Evolutionary conservation across 2,113 vertebrate genomes (phyloP), one percentile per base, ranked within the genome.

Genomic region (Cyrtonyx montezumae): DNA sequence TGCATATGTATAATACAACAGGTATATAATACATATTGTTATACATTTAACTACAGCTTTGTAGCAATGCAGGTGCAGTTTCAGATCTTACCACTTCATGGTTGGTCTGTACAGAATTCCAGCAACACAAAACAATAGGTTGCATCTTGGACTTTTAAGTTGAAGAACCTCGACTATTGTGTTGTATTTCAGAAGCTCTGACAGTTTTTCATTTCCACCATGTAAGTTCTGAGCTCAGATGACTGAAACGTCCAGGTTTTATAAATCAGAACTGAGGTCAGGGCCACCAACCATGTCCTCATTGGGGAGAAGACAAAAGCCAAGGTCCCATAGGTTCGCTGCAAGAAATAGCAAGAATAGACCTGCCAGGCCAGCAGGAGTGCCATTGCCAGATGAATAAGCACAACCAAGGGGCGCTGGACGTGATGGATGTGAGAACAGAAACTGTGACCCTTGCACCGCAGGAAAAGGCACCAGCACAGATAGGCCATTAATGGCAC

Each of bases 291-390:
- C 99, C 99, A 99, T 0, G 97, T 98, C 95, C 98, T 98, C 94
- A 99, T 97, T 1, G 99, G 99, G 46, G 99, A 99, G 79, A 99
- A 95, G 88, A 99, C 84, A 83, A 99, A 98, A 11, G 99, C 98
- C 79, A 98, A 26, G 25, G 81, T 96, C 83, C 99, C 99, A 1
- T 99, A 99, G n/a, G 99, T 98, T 92, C 98, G 82, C 94, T 98
- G 97, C 70, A 99, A 98, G 92, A 99, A 99, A 87, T 98, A 98
- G 97, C 99, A 99, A 85, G 98, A 99, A 75, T 98, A 98, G 59
- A 97, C 81, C 96, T 99, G 99, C 99, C 99, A 99, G 59, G 91
- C 84, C 91, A 99, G 98, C n/a, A 99, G 97, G 43, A 98, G 95
- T 34, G 98, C 74, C 98, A 99, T 98, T 13, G 95, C 48, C 37